Evolutionary conservation across 2,888 invertebrate species (phyloP), one percentile per base, ranked within the genome.

Genomic region (Myathropa florea): DNA sequence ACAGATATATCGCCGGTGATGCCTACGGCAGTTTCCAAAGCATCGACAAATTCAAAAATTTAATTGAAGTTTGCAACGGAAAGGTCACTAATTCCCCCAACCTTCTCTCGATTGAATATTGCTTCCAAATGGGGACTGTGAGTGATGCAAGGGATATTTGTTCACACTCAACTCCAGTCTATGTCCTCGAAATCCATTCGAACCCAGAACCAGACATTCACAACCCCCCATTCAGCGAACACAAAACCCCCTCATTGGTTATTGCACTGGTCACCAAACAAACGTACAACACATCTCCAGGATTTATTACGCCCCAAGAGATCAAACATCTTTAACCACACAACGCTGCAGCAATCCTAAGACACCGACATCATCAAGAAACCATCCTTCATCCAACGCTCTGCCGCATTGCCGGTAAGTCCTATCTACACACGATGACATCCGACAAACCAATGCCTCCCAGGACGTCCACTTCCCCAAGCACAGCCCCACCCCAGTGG

Each of bases 331-430:
- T 77, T 77, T 46, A 14, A 23, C 39, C 26, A 21, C 30, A 65
- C 26, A 36, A 55, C n/a, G 1, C 59, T 39, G 73, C 63, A 68
- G 30, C 30, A 46, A 26, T 70, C 10, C 12, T 23, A 64, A 73
- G 67, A 80, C 59, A 79, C 53, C 28, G 67, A 73, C 59, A 79
- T 60, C 28, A 65, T n/a, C 14, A 63, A 61, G 70, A 68, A 79
- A 65, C 63, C 55, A 79, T 80, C 78, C 61, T 76, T 77, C 57
- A 75, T 46, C 46, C 46, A 65, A 67, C 71, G 61, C 53, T 60
- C 72, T 85, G 67, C 68, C 72, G 84, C 84, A 85, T 77, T 85
- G 84, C 84, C 59, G 72, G 46, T 59, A 70, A 36, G 60, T 75
- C 55, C 46, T 6, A 46, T 72, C 33, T 76, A 76, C 10, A 76